phyloP scores from a whole-genome alignment of 2,113 vertebrate genomes.

The Anoplopoma fimbria region DNA sequence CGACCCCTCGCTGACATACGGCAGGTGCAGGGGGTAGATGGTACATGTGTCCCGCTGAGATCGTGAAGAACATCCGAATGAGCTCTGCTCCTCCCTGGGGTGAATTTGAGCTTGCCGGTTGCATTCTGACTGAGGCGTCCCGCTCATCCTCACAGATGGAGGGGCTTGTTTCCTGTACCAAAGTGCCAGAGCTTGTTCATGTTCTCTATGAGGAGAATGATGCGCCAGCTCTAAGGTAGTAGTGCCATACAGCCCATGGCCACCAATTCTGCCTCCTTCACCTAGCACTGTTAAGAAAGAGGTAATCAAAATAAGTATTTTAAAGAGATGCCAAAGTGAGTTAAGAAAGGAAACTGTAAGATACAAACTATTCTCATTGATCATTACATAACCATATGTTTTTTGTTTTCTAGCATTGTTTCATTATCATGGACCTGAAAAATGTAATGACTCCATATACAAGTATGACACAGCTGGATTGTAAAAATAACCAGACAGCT shows the following conservation, averaged over 20 bases:
- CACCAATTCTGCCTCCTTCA: background rate
- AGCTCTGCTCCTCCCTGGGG: constrained; percentile 29
- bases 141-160: constrained; percentile 48
- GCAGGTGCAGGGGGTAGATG: constrained; percentile 43
- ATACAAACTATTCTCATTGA: background rate
- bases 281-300: background rate
- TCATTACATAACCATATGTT: background rate
- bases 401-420: background rate
- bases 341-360: background rate
- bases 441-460: background rate
- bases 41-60: constrained; percentile 59
- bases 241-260: constrained; percentile 13
- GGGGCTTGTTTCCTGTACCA: constrained; percentile 27
- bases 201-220: constrained; percentile 28
- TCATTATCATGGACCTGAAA: background rate
- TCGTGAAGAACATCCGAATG: constrained; percentile 54
- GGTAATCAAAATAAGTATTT: background rate
- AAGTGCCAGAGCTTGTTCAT: constrained; percentile 34
- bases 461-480: constrained; percentile 6
- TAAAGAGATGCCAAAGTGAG: background rate
- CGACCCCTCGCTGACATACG: constrained; percentile 25
- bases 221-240: constrained; percentile 6
- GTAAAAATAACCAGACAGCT: constrained; percentile 7
- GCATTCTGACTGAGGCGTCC: constrained; percentile 26
- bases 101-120: constrained; percentile 29